Conservation (phyloP, 2,888 invertebrate species). For the Sussaba pulchella region DNA sequence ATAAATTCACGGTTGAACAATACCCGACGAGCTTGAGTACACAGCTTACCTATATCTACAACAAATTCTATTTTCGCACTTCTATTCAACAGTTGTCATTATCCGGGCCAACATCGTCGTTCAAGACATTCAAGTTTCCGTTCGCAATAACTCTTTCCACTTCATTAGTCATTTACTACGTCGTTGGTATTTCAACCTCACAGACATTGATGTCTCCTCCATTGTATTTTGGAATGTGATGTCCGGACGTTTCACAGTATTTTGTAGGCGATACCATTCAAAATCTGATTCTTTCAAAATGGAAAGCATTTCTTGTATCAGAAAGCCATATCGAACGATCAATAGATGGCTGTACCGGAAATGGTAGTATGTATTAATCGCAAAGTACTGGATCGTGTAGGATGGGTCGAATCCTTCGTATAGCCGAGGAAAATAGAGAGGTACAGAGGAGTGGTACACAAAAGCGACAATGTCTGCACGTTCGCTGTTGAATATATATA, state of each 20-base stretch:
- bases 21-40: neutral
- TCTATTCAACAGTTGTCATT: neutral
- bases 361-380: neutral
- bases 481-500: neutral
- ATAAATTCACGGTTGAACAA: conserved; percentile 1
- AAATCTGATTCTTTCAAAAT: too few species aligned
- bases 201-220: conserved; percentile 4
- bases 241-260: too few species aligned
- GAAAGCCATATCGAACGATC: too few species aligned
- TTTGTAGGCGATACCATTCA: too few species aligned
- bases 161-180: too few species aligned
- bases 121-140: too few species aligned
- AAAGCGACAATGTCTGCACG: conserved; percentile 6
- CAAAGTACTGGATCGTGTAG: conserved; percentile 3
- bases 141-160: too few species aligned
- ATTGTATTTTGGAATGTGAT: too few species aligned
- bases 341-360: neutral
- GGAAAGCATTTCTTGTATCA: too few species aligned
- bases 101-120: too few species aligned
- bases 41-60: neutral
- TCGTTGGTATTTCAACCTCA: too few species aligned
- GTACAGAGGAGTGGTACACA: conserved; percentile 3
- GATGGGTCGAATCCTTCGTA: conserved; percentile 15
- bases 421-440: conserved; percentile 32
- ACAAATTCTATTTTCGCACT: neutral